Evolutionary conservation across 2,888 invertebrate genomes (phyloP).

Genomic region (Agriopis aurantiaria): DNA sequence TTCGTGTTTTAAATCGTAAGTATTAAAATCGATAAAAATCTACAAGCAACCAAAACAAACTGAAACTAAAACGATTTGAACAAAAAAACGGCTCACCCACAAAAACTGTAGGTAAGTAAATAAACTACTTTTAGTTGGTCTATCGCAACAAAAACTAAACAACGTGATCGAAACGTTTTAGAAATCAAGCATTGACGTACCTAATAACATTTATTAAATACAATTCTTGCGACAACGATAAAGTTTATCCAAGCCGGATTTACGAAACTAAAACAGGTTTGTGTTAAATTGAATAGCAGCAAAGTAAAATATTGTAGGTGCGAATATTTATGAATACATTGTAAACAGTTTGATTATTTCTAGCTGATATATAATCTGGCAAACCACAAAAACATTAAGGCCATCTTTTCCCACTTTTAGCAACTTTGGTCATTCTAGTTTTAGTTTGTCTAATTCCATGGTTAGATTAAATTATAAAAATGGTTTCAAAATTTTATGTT

Average conservation of each 20-base stretch:
- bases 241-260: slow-evolving; percentile 51
- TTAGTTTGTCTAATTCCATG: too few species aligned
- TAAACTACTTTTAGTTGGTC: slow-evolving; percentile 8
- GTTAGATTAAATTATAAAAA: too few species aligned
- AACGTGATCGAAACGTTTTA: slow-evolving; percentile 38
- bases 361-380: too few species aligned
- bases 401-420: too few species aligned
- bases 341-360: background rate
- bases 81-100: slow-evolving; percentile 5
- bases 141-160: slow-evolving; percentile 20
- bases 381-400: too few species aligned
- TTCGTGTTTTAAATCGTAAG: slow-evolving; percentile 22
- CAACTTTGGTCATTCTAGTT: too few species aligned
- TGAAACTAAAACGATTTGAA: slow-evolving; percentile 1
- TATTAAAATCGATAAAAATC: slow-evolving; percentile 8
- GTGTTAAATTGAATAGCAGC: slow-evolving; percentile 1
- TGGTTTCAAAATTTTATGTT: too few species aligned
- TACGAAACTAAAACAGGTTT: slow-evolving; percentile 35
- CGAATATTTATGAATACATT: slow-evolving; percentile 3
- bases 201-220: slow-evolving; percentile 31
- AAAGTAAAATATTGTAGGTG: background rate
- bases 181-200: slow-evolving; percentile 46
- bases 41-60: slow-evolving; percentile 8
- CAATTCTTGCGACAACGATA: slow-evolving; percentile 47
- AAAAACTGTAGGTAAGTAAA: slow-evolving; percentile 13